A percentile compares a stretch with the other conserved stretches of the same genome.
phyloP scores from a whole-genome alignment of 2,888 invertebrate genomes.

The Drosophila neutralis region DNA sequence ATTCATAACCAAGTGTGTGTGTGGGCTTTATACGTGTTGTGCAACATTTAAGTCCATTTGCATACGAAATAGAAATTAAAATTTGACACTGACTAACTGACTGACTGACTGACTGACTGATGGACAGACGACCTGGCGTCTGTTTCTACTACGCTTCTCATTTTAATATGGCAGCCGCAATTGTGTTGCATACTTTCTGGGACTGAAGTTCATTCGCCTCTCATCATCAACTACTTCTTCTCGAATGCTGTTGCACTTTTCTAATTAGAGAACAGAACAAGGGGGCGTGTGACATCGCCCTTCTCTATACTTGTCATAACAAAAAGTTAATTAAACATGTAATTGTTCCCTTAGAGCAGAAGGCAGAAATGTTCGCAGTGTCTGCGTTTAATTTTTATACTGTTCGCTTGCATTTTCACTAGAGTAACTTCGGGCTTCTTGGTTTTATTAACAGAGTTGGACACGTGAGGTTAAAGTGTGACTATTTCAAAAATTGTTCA shows the following conservation, averaged over 20 bases:
- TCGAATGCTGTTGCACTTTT: conserved; percentile 21
- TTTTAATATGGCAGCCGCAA: conserved; percentile 35
- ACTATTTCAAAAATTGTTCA: neutral
- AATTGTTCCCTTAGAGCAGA: conserved; percentile 64
- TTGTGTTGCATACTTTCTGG: conserved; percentile 39
- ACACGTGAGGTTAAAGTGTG: neutral
- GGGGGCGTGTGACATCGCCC: conserved; percentile 1
- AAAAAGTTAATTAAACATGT: conserved; percentile 78
- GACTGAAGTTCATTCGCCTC: conserved; percentile 34
- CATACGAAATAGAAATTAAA: conserved; percentile 73
- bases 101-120: conserved; percentile 21
- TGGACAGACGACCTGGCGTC: conserved; percentile 17
- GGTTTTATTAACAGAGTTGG: neutral
- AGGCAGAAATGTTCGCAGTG: conserved; percentile 51
- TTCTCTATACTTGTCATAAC: conserved; percentile 61
- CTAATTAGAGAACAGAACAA: conserved; percentile 25
- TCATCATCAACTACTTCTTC: neutral
- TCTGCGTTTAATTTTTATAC: conserved; percentile 15
- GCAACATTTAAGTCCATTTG: conserved; percentile 72
- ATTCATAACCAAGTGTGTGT: conserved; percentile 47
- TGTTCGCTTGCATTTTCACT: neutral
- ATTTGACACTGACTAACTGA: conserved; percentile 57
- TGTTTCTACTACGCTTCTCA: neutral
- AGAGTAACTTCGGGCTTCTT: conserved; percentile 23
- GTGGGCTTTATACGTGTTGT: conserved; percentile 49